Evolutionary conservation across 2,113 vertebrate genomes (phyloP).

Genomic region (Pelodiscus sinensis): DNA sequence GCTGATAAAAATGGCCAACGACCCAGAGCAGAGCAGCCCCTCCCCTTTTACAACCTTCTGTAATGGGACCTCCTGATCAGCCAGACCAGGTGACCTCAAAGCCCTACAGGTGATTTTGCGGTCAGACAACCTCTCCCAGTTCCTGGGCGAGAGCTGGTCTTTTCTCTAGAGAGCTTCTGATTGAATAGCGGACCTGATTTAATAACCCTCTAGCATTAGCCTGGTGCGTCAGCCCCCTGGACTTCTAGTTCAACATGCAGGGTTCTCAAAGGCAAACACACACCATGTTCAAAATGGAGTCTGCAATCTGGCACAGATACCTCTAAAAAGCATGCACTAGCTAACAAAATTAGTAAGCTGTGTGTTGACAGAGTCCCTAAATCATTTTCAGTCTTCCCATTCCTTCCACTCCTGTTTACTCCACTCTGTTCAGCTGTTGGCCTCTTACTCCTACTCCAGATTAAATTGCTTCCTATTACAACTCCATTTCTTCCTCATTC

Average conservation of each 20-base stretch:
- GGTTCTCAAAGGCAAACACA: neutral
- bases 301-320: neutral
- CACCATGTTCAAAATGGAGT: neutral
- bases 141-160: neutral
- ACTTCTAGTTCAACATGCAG: neutral
- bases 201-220: neutral
- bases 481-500: neutral
- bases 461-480: neutral
- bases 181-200: neutral
- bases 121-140: neutral
- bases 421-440: neutral
- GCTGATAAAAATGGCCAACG: neutral
- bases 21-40: neutral
- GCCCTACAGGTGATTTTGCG: neutral
- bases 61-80: neutral
- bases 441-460: neutral
- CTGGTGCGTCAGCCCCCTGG: neutral
- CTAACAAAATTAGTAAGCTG: neutral
- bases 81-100: no score
- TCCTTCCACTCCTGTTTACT: neutral
- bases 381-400: neutral
- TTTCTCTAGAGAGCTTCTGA: neutral
- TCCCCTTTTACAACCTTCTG: neutral
- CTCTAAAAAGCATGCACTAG: neutral
- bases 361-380: neutral